Base-by-base conservation (phyloP, 2,888 invertebrate genomes). In the Synergus japonicus region DNA sequence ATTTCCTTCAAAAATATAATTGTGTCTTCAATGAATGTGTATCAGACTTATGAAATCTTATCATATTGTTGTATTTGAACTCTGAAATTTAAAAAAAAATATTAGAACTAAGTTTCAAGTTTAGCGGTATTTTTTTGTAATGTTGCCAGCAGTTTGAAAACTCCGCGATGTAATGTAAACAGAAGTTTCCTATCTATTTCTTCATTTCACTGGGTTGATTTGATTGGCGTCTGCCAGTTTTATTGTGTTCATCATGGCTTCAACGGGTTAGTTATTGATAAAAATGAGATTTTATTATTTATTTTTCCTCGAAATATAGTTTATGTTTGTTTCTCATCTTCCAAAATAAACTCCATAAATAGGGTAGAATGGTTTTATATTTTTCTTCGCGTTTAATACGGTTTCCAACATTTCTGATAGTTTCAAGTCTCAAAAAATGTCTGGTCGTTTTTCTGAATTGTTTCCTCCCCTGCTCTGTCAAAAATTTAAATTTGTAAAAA, bases 161-260 rank as follows among this genome's bases (percentile, higher is more conserved):
- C 37, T 37, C 37, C 0, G 37, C 0, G 37, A 29, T 29, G 29
- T 29, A 29, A 29, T 3, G 29, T 3, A 29, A 29, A 3, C 29
- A 29, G 29, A 29, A 29, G 29, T 29, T 29, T 29, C 29, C 29
- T 29, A 3, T 29, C 29, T 29, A 29, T 29, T 29, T 29, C 29
- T 29, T 29, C 29, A 29, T 29, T 29, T 29, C 22, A 44, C 44
- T 44, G 8, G 44, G 8, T 44, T 44, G 44, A 10, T 3, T 44
- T 44, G 44, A 10, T 3, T 49, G 3, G 60, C 60, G 60, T 22
- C 22, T 60, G 12, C 60, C 5, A 12, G 13, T 69, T 69, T 22
- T 22, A 46, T 69, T 49, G 69, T 69, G 54, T 88, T 88, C 89
- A 88, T 90, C 89, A 91, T 91, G 91, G 91, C 90, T 86, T 88